phyloP scores from a whole-genome alignment of 2,797 vertebrate species.

The Rallus crepitans region DNA sequence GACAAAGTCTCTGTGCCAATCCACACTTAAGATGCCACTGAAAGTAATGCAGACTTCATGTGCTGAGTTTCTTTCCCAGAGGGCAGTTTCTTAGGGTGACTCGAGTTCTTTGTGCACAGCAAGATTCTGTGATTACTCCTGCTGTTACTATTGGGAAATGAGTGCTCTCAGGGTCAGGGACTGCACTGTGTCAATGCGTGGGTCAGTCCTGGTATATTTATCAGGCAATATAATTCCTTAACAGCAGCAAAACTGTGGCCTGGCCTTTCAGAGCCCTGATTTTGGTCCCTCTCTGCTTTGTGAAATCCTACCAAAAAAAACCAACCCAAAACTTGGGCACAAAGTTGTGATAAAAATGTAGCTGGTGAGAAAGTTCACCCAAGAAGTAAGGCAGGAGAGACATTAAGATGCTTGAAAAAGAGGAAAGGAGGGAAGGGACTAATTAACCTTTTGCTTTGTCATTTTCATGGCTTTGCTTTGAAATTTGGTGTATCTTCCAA shows the following conservation, averaged over 20 bases:
- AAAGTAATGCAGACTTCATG: neutral
- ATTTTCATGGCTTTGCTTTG: neutral
- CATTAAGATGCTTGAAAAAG: neutral
- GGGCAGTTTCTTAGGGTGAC: neutral
- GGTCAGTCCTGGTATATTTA: rapidly evolving
- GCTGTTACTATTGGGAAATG: neutral
- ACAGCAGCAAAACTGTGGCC: neutral
- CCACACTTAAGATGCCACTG: neutral
- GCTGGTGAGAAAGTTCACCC: neutral
- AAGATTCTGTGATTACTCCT: neutral
- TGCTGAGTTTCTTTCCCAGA: neutral
- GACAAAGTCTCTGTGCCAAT: neutral
- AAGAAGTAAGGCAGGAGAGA: neutral
- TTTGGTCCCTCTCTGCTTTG: neutral
- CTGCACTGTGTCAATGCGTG: neutral
- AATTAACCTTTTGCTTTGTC: neutral
- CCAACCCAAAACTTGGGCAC: neutral
- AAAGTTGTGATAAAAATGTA: neutral
- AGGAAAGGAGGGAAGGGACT: neutral
- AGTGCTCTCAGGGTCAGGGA: neutral
- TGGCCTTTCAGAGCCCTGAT: neutral
- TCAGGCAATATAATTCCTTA: neutral
- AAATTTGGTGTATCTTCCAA: neutral
- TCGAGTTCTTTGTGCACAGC: neutral
- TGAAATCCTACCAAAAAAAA: neutral